A percentile compares a stretch with the other conserved stretches of the same genome.
Conservation (phyloP, 2,888 invertebrate genomes). For the Noctua janthina region DNA sequence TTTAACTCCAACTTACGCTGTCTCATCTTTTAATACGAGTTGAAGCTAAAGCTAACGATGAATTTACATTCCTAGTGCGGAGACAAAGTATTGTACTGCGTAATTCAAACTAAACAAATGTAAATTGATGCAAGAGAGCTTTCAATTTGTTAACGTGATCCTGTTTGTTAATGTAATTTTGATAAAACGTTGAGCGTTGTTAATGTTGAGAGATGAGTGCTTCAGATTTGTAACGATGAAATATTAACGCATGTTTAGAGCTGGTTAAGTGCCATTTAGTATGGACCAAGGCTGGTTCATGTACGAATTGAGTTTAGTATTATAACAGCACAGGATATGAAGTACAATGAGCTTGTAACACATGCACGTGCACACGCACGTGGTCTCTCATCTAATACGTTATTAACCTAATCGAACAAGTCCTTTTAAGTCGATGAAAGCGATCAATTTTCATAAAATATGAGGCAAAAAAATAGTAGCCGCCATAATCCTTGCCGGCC, state of each 20-base stretch:
- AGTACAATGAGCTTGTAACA: not conserved
- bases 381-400: not conserved
- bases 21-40: slow-evolving; percentile 69
- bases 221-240: slow-evolving; percentile 35
- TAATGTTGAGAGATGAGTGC: slow-evolving; percentile 42
- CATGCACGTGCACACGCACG: not conserved
- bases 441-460: slow-evolving; percentile 11
- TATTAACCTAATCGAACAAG: slow-evolving; percentile 29
- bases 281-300: not conserved
- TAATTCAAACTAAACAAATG: slow-evolving; percentile 75
- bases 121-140: slow-evolving; percentile 71
- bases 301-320: not conserved
- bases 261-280: not conserved
- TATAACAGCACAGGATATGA: not conserved
- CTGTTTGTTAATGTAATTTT: slow-evolving; percentile 70
- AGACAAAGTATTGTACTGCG: slow-evolving; percentile 70
- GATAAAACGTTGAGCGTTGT: slow-evolving; percentile 60
- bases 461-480: slow-evolving; percentile 28
- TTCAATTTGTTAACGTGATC: slow-evolving; percentile 68
- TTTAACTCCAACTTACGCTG: slow-evolving; percentile 69
- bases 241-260: slow-evolving; percentile 24
- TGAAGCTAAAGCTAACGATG: slow-evolving; percentile 61
- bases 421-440: slow-evolving; percentile 11
- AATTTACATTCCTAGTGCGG: slow-evolving; percentile 63
- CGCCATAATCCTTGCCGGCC: slow-evolving; percentile 37